Conservation (phyloP, 1,140 invertebrate species). For the honey bee (Apis mellifera) region DNA sequence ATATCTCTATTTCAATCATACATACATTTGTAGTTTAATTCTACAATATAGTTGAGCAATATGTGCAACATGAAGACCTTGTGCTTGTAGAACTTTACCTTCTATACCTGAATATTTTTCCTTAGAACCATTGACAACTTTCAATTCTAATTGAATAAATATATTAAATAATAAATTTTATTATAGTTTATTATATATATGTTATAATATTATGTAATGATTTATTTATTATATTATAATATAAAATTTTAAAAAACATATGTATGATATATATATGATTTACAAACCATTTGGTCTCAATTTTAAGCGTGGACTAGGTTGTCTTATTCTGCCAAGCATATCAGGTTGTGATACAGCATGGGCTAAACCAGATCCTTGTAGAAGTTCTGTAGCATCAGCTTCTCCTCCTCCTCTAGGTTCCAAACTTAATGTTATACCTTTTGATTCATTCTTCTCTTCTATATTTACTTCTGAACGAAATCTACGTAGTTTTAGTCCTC, state of each 20-base stretch:
- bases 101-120: conserved; percentile 77
- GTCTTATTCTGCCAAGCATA: conserved; percentile 72
- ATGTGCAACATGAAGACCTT: conserved; percentile 76
- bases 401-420: conserved; percentile 77
- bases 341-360: conserved; percentile 80
- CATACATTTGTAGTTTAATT: conserved; percentile 75
- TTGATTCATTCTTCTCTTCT: conserved; percentile 72
- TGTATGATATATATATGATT: no score
- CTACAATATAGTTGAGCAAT: conserved; percentile 77
- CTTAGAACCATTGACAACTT: conserved; percentile 68
- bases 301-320: conserved; percentile 70
- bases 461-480: conserved; percentile 80
- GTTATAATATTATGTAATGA: background rate
- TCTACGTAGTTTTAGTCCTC: conserved; percentile 76
- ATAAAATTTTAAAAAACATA: background rate
- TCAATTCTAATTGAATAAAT: conserved; percentile 65
- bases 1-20: background rate
- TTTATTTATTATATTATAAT: no score
- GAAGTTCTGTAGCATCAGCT: conserved; percentile 77
- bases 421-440: conserved; percentile 73
- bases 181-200: no score
- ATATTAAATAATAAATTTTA: background rate
- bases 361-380: conserved; percentile 73
- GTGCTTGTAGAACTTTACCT: conserved; percentile 78
- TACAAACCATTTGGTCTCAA: conserved; percentile 70